Conservation (phyloP, 2,888 invertebrate species). For the Tetragonula carbonaria region DNA sequence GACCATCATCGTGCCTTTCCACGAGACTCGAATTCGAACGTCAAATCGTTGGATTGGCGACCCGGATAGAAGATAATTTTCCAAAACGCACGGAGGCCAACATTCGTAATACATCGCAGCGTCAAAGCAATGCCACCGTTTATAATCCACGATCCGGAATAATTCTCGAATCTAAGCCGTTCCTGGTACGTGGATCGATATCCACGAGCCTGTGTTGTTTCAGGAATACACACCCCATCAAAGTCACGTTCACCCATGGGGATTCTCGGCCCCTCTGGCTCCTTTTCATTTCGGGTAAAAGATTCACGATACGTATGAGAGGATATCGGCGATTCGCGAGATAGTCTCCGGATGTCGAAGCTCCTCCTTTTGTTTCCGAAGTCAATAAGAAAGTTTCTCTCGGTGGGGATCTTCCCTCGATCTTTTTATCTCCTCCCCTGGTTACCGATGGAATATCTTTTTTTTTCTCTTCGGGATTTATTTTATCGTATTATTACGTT, state of each 20-base stretch:
- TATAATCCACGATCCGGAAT: conserved; percentile 41
- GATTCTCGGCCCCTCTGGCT: background rate
- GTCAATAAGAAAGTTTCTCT: conserved; percentile 7
- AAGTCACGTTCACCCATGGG: background rate
- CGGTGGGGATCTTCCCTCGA: background rate
- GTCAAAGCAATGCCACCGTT: conserved; percentile 23
- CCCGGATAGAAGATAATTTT: too few species aligned
- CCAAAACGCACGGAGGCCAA: background rate
- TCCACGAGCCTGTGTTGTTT: background rate
- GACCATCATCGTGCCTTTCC: too few species aligned
- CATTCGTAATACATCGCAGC: background rate
- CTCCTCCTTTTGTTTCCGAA: conserved; percentile 5
- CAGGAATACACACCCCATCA: background rate
- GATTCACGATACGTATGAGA: too few species aligned
- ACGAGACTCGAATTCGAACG: too few species aligned
- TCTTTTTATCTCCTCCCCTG: background rate
- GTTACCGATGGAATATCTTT: too few species aligned
- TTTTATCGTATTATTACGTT: background rate
- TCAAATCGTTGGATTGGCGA: too few species aligned
- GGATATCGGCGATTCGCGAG: background rate
- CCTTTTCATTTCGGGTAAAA: background rate
- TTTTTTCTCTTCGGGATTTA: background rate
- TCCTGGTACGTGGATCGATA: conserved; percentile 19
- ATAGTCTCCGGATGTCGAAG: background rate
- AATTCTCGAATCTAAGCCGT: conserved; percentile 39